Evolutionary conservation across 2,113 vertebrate species (phyloP).

Genomic region (Gopherus flavomarginatus): DNA sequence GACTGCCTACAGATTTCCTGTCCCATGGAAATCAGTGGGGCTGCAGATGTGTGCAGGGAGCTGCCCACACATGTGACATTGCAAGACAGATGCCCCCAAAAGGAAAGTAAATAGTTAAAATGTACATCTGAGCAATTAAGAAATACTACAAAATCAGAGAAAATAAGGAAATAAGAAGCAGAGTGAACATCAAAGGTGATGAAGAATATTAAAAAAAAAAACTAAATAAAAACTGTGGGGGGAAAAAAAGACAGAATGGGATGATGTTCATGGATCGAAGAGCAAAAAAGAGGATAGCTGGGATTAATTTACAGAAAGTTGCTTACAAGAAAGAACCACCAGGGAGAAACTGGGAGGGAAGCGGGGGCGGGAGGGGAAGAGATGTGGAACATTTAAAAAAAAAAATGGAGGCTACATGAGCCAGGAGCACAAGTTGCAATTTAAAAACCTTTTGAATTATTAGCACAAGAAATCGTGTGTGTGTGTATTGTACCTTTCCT

Average conservation of each 20-base stretch:
- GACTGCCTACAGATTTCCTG: conserved; percentile 50
- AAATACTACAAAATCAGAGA: background rate
- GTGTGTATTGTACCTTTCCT: background rate
- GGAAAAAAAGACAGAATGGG: background rate
- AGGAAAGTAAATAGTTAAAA: background rate
- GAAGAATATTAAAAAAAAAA: background rate
- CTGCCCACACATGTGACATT: background rate
- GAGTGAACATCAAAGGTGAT: background rate
- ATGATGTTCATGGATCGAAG: background rate
- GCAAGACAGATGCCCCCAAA: background rate
- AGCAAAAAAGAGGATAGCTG: background rate
- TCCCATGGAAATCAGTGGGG: conserved; percentile 11
- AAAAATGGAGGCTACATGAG: background rate
- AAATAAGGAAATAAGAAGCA: background rate
- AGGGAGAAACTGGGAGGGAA: background rate
- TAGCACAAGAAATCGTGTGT: background rate
- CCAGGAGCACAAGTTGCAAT: background rate
- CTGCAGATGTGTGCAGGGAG: conserved; percentile 25
- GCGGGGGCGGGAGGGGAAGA: background rate
- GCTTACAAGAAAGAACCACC: background rate
- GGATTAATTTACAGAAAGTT: background rate
- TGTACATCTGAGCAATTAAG: background rate
- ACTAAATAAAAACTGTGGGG: background rate
- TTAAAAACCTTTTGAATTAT: background rate
- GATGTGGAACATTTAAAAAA: background rate